A percentile compares a stretch with the other conserved stretches of the same genome.
phyloP scores from a whole-genome alignment of 1,140 invertebrate species.

The Papilio polytes region DNA sequence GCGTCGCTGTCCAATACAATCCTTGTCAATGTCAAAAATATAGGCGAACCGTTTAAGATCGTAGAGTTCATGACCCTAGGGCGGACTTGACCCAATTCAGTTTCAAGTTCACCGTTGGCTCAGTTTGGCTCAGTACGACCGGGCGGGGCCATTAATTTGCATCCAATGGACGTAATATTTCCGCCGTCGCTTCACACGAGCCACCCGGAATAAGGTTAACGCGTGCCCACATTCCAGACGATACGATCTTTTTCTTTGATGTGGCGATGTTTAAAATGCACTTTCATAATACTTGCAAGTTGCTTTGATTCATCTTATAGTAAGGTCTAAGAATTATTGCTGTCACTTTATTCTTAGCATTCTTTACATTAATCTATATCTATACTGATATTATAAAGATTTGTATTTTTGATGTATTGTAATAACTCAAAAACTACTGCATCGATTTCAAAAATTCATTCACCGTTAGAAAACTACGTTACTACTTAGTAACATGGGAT shows the following conservation, averaged over 20 bases:
- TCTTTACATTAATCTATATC: not conserved
- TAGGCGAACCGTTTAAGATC: conserved; percentile 50
- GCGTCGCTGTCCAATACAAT: conserved; percentile 44
- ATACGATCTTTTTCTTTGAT: conserved; percentile 33
- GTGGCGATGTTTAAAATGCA: conserved; percentile 4
- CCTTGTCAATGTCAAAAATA: conserved; percentile 44
- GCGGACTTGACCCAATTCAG: conserved; percentile 52
- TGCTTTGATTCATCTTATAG: not conserved
- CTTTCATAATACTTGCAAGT: not conserved
- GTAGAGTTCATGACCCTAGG: conserved; percentile 57
- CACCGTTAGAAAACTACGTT: too few species aligned
- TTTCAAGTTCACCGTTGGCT: conserved; percentile 60
- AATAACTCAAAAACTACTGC: too few species aligned
- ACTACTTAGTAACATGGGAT: too few species aligned
- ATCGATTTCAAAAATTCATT: too few species aligned
- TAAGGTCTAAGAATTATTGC: not conserved
- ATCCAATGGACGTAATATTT: conserved; percentile 59
- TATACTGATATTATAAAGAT: too few species aligned
- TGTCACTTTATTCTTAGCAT: not conserved
- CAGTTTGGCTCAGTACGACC: conserved; percentile 37
- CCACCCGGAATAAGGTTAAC: conserved; percentile 40
- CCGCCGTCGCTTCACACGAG: conserved; percentile 39
- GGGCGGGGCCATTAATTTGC: conserved; percentile 63
- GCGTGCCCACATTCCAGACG: conserved; percentile 34
- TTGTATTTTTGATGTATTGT: too few species aligned